These are phyloP conservation scores for Steatocranus sp. DNA, from an alignment of 2,797 vertebrate genomes.

Conservation along the genomic window DNA sequence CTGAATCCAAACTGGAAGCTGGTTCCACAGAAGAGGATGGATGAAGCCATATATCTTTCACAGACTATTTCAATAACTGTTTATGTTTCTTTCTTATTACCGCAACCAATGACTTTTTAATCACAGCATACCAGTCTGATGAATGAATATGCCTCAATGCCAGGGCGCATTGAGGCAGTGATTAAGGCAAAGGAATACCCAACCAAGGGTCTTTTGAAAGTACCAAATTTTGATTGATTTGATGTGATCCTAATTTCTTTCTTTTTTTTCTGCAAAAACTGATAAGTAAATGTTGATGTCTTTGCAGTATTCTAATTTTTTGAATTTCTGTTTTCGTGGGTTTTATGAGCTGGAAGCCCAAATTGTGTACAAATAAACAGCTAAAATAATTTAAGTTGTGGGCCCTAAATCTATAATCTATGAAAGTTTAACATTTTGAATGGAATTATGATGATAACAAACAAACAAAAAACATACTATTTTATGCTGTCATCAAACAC, in stretches of 20 bases:
- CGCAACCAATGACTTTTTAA: too few relatives aligned
- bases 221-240: neutral
- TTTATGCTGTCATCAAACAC: neutral
- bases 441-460: neutral
- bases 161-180: neutral
- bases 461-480: rapidly evolving
- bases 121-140: too few relatives aligned
- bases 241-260: neutral
- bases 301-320: neutral
- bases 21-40: neutral
- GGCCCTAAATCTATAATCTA: neutral
- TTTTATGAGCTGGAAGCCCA: neutral
- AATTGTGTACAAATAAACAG: neutral
- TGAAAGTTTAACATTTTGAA: neutral
- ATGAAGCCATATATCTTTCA: neutral
- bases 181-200: neutral
- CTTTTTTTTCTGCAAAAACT: neutral
- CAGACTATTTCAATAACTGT: neutral
- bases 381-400: neutral
- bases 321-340: neutral
- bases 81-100: too few relatives aligned
- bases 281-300: neutral
- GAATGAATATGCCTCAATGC: neutral
- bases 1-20: neutral
- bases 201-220: neutral